These are phyloP conservation scores for Magallana ariakensis DNA, from an alignment of 1,140 invertebrate species.

Conservation along the genomic window DNA sequence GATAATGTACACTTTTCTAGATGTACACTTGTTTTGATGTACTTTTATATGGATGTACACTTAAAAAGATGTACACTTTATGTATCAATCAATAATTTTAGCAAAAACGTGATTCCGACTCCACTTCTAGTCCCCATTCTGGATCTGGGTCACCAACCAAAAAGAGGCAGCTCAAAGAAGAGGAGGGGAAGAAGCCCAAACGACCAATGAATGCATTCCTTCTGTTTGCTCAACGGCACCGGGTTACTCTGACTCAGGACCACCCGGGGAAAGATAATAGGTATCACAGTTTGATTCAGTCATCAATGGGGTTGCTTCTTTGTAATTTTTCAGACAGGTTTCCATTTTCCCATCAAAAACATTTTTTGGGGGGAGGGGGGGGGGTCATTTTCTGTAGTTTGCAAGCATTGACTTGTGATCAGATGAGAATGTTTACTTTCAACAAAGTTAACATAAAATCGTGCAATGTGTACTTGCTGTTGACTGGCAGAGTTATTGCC, in stretches of 20 bases:
- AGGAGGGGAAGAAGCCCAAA: constrained; percentile 69
- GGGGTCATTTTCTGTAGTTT: too few relatives aligned
- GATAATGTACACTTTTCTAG: too few relatives aligned
- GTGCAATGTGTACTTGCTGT: too few relatives aligned
- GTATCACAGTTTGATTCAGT: constrained; percentile 67
- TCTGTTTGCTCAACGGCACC: constrained; percentile 82
- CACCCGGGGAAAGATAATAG: constrained; percentile 83
- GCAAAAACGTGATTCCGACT: constrained; percentile 61
- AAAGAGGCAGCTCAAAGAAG: constrained; percentile 50
- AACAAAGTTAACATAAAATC: too few relatives aligned
- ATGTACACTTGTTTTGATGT: not conserved
- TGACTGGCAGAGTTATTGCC: too few relatives aligned
- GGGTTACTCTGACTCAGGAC: constrained; percentile 81
- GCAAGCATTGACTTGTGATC: too few relatives aligned
- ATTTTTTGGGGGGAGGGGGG: too few relatives aligned
- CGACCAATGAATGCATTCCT: constrained; percentile 84
- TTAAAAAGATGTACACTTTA: too few relatives aligned
- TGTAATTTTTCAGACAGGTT: too few relatives aligned
- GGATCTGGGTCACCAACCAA: constrained; percentile 47
- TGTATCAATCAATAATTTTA: constrained; percentile 7
- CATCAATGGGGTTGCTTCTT: too few relatives aligned
- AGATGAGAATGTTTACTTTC: too few relatives aligned
- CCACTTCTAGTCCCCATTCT: constrained; percentile 55
- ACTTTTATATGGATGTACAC: not conserved
- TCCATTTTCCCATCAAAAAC: too few relatives aligned